Evolutionary conservation across 2,113 vertebrate genomes (phyloP).

Genomic region (Hyla sarda): DNA sequence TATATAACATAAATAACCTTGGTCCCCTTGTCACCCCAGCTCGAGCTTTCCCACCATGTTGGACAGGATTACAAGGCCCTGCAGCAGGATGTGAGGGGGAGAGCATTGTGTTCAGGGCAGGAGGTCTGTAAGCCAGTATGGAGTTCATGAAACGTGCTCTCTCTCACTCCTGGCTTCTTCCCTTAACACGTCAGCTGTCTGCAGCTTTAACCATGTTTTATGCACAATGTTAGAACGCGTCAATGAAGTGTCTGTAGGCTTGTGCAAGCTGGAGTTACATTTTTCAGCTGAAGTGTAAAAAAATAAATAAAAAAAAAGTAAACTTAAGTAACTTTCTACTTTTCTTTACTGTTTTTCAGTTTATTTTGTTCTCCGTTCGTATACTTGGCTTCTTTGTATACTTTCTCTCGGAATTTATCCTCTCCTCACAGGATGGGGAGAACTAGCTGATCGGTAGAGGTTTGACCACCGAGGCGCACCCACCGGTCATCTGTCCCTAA

Average conservation of each 20-base stretch:
- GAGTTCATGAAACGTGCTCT: constrained; percentile 40
- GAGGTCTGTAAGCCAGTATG: constrained; percentile 35
- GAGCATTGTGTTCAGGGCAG: neutral
- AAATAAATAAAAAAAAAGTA: too few relatives aligned
- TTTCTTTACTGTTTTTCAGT: neutral
- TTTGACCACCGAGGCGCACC: too few relatives aligned
- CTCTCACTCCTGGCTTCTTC: constrained; percentile 44
- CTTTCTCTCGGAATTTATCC: too few relatives aligned
- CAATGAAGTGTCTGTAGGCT: neutral
- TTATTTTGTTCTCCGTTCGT: neutral
- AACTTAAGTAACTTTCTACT: too few relatives aligned
- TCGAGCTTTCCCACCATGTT: constrained; percentile 44
- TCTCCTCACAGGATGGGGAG: too few relatives aligned
- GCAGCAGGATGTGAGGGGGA: constrained; percentile 58
- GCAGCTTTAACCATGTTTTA: neutral
- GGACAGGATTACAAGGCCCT: neutral
- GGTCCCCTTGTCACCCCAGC: constrained; percentile 33
- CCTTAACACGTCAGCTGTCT: constrained; percentile 27
- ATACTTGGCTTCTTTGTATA: neutral
- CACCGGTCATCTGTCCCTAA: too few relatives aligned
- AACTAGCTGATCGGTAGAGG: too few relatives aligned
- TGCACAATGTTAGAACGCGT: neutral
- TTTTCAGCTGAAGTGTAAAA: too few relatives aligned
- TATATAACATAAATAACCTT: constrained; percentile 24
- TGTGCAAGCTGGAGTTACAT: neutral